Evolutionary conservation across 2,113 vertebrate species (phyloP).

Genomic region (Sardina pilchardus): DNA sequence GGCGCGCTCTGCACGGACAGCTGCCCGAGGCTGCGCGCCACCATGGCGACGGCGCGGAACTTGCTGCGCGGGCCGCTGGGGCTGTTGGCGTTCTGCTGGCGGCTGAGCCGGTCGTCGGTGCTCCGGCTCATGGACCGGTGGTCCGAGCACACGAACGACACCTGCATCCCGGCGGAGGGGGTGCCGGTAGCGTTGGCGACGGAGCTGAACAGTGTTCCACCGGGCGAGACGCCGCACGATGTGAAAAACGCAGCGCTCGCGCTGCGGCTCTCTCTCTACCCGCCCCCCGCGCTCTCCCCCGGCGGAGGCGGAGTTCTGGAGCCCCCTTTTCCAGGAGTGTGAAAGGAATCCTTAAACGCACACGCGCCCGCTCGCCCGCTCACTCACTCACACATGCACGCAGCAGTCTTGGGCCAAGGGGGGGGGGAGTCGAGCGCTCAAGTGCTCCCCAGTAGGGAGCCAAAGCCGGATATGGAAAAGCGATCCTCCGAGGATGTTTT

Average conservation of each 20-base stretch:
- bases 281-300: no score
- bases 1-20: conserved; percentile 85
- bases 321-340: background rate
- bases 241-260: background rate
- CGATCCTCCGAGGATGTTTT: background rate
- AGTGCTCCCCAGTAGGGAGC: background rate
- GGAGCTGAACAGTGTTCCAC: background rate
- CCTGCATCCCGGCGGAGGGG: conserved; percentile 80
- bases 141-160: conserved; percentile 93
- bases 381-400: background rate
- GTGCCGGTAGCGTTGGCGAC: background rate
- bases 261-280: background rate
- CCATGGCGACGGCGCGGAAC: conserved; percentile 92
- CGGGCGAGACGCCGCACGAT: background rate
- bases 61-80: conserved; percentile 85
- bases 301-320: background rate
- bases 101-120: conserved; percentile 84
- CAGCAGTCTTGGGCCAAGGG: background rate
- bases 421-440: background rate
- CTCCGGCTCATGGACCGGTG: conserved; percentile 86
- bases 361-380: background rate
- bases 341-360: background rate
- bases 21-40: conserved; percentile 92
- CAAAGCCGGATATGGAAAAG: background rate
- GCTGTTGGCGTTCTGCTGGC: conserved; percentile 83